Percentiles rank a stretch among this genome's conserved stretches.
These are phyloP conservation scores for Caranx ignobilis DNA, from an alignment of 2,113 vertebrate species.

Conservation along the genomic window DNA sequence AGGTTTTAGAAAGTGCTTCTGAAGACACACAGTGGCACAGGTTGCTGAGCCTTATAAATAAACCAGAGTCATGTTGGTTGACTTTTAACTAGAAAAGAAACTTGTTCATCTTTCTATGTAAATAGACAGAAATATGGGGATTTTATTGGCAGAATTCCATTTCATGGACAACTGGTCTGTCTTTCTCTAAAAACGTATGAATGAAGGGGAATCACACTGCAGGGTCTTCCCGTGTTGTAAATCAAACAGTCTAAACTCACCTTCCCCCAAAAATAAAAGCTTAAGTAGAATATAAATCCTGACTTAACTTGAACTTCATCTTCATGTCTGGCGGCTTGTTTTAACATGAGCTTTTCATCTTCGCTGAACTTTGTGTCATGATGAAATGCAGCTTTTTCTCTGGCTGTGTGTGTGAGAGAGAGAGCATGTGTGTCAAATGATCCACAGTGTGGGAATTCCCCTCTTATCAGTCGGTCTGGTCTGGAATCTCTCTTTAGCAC, in stretches of 20 bases:
- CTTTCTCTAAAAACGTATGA: slow-evolving; percentile 20
- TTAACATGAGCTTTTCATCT: slow-evolving; percentile 45
- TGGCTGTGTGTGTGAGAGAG: background rate
- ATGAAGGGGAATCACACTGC: slow-evolving; percentile 44
- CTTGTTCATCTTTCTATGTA: background rate
- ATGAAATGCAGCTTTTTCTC: slow-evolving; percentile 17
- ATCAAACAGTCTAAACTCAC: slow-evolving; percentile 42
- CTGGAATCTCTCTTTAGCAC: slow-evolving; percentile 65
- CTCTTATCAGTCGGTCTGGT: slow-evolving; percentile 57
- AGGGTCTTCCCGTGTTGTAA: slow-evolving; percentile 66
- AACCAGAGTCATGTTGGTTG: background rate
- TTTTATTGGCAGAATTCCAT: slow-evolving; percentile 29
- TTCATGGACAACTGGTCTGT: slow-evolving; percentile 28
- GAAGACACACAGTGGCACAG: background rate
- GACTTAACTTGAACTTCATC: slow-evolving; percentile 15
- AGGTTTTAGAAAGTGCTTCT: background rate
- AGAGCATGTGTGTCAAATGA: slow-evolving; percentile 39
- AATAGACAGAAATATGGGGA: slow-evolving; percentile 32
- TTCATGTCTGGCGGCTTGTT: slow-evolving; percentile 16
- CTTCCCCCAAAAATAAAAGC: slow-evolving; percentile 41
- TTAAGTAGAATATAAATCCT: slow-evolving; percentile 46
- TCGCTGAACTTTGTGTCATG: slow-evolving; percentile 41
- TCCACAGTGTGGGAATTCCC: slow-evolving; percentile 73
- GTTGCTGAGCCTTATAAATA: background rate
- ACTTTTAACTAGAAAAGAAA: background rate